Conservation (phyloP, 2,888 invertebrate species). For the Thecocarcelia acutangulata region DNA sequence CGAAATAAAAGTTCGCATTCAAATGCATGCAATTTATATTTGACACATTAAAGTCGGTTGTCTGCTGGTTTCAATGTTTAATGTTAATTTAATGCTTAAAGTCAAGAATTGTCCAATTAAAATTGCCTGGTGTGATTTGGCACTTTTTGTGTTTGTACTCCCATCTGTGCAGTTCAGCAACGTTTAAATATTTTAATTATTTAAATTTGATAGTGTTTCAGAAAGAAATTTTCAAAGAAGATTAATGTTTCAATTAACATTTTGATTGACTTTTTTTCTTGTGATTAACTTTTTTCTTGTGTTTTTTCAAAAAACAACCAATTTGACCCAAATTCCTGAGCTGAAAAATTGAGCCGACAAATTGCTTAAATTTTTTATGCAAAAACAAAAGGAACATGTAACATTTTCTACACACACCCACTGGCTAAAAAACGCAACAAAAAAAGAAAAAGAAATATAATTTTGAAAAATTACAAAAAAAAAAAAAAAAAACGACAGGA, state of each 20-base stretch:
- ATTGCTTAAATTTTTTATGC: constrained; percentile 28
- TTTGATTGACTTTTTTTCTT: constrained; percentile 51
- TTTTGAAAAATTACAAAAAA: constrained; percentile 7
- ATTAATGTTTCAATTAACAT: constrained; percentile 42
- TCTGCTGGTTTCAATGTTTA: too few species aligned
- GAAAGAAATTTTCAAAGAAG: background rate
- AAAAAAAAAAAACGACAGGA: constrained; percentile 14
- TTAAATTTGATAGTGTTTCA: background rate
- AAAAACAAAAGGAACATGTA: constrained; percentile 30
- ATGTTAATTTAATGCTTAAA: too few species aligned
- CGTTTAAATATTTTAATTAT: too few species aligned
- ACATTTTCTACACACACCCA: constrained; percentile 49
- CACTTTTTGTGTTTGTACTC: too few species aligned
- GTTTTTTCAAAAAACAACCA: background rate
- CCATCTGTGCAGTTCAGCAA: too few species aligned
- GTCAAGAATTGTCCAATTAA: too few species aligned
- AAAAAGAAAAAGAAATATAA: constrained; percentile 14
- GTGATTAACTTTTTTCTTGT: too few species aligned
- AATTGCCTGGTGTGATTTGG: too few species aligned
- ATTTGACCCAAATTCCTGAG: constrained; percentile 11
- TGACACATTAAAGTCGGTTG: too few species aligned
- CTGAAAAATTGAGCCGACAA: constrained; percentile 16
- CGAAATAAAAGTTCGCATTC: too few species aligned
- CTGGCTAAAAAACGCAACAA: constrained; percentile 38
- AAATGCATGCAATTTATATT: too few species aligned